These are phyloP conservation scores for Acarapis woodi DNA, from an alignment of 1,140 invertebrate species.

Conservation along the genomic window DNA sequence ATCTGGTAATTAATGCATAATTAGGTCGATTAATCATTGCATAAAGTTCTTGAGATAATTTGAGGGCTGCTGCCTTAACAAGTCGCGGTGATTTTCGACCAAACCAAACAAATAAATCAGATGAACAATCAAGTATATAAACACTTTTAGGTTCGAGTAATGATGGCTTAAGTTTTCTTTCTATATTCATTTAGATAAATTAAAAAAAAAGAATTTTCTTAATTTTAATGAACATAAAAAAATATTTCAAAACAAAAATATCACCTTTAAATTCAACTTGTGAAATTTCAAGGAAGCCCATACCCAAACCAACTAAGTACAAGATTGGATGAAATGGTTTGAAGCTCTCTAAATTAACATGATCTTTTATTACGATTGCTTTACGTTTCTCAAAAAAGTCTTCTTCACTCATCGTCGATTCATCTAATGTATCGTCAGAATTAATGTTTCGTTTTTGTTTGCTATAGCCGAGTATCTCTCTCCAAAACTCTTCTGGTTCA, in stretches of 20 bases:
- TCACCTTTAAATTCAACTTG: conserved; percentile 34
- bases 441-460: conserved; percentile 14
- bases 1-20: conserved; percentile 58
- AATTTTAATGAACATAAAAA: no score
- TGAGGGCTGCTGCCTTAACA: conserved; percentile 78
- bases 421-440: no score
- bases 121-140: conserved; percentile 80
- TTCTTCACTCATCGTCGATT: neutral
- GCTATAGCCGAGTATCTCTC: conserved; percentile 20
- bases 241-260: conserved; percentile 24
- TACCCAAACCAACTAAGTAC: conserved; percentile 80
- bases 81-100: conserved; percentile 89
- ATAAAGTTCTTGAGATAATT: conserved; percentile 77
- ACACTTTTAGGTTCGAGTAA: conserved; percentile 73
- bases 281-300: conserved; percentile 92
- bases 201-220: conserved; percentile 2
- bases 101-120: conserved; percentile 97
- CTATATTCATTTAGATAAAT: no score
- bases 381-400: no score
- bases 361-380: conserved; percentile 26
- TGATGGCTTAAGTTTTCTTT: conserved; percentile 30
- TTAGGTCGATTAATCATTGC: conserved; percentile 62
- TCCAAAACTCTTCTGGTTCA: conserved; percentile 62
- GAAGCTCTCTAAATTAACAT: conserved; percentile 41
- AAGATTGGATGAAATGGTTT: conserved; percentile 40